Conservation (phyloP, 2,113 vertebrate genomes). For the Engraulis encrasicolus region DNA sequence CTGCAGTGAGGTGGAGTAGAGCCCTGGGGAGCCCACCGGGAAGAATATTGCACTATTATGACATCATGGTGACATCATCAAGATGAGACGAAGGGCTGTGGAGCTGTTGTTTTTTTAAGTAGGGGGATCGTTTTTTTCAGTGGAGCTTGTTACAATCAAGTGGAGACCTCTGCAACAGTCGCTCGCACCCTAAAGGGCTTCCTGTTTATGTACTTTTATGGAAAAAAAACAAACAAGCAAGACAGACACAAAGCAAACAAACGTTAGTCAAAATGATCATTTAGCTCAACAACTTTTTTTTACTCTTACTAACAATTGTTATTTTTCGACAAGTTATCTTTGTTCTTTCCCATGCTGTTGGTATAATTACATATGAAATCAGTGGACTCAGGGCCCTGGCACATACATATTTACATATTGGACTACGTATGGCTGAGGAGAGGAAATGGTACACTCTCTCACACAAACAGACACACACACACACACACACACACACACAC, state of each 20-base stretch:
- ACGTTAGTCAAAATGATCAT: conserved; percentile 21
- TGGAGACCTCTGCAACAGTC: conserved; percentile 41
- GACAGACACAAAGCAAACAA: conserved; percentile 17
- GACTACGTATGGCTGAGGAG: not conserved
- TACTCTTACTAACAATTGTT: conserved; percentile 44
- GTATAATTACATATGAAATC: not conserved
- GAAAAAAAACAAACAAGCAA: conserved; percentile 6
- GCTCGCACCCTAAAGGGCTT: conserved; percentile 72
- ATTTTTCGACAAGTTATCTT: conserved; percentile 42
- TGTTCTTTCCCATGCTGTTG: not conserved
- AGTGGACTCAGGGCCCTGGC: conserved; percentile 2
- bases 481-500: no score
- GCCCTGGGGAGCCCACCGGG: not conserved
- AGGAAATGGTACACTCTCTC: not conserved
- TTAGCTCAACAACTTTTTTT: conserved; percentile 11
- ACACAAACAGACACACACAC: not conserved
- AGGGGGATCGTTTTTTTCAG: no score
- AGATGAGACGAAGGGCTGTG: conserved; percentile 43
- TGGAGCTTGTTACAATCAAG: not conserved
- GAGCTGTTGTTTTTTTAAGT: not conserved
- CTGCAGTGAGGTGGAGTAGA: conserved; percentile 87
- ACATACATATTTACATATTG: not conserved
- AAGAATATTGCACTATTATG: conserved; percentile 57
- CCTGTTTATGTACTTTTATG: conserved; percentile 22
- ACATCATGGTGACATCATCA: conserved; percentile 61